phyloP scores from a whole-genome alignment of 2,888 invertebrate genomes.

The Cerastoderma edule region DNA sequence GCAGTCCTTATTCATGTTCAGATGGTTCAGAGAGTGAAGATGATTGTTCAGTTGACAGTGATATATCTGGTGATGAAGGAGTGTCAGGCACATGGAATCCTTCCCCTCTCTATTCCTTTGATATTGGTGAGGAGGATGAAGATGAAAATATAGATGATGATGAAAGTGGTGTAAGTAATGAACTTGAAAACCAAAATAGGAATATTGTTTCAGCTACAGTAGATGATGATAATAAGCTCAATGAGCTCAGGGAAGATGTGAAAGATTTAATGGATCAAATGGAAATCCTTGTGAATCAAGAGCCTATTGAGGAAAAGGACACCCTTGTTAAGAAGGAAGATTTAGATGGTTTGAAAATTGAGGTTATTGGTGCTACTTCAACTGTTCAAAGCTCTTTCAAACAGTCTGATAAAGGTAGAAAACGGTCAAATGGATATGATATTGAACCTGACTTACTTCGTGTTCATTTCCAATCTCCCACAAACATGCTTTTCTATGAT shows the following conservation, averaged over 20 bases:
- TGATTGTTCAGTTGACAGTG: conserved; percentile 45
- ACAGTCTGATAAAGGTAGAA: conserved; percentile 2
- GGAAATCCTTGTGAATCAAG: conserved; percentile 34
- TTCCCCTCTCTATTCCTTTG: conserved; percentile 41
- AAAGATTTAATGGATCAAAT: conserved; percentile 48
- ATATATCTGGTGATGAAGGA: conserved; percentile 49
- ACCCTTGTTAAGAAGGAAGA: neutral
- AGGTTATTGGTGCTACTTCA: neutral
- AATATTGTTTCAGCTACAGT: conserved; percentile 1
- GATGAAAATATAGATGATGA: conserved; percentile 9
- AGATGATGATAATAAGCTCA: conserved; percentile 2
- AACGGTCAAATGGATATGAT: neutral
- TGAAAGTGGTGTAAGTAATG: conserved; percentile 10
- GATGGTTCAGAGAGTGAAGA: conserved; percentile 28
- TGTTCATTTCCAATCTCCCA: conserved; percentile 52
- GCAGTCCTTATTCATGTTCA: conserved; percentile 13
- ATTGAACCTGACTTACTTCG: conserved; percentile 29
- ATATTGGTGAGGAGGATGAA: conserved; percentile 13
- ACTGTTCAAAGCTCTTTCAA: conserved; percentile 14
- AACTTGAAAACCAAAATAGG: neutral
- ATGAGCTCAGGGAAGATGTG: conserved; percentile 37
- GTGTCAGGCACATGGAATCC: conserved; percentile 48
- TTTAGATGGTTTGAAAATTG: neutral
- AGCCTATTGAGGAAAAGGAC: neutral
- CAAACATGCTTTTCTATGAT: conserved; percentile 56